phyloP scores from a whole-genome alignment of 2,888 invertebrate species.

The Ochropacha duplaris region DNA sequence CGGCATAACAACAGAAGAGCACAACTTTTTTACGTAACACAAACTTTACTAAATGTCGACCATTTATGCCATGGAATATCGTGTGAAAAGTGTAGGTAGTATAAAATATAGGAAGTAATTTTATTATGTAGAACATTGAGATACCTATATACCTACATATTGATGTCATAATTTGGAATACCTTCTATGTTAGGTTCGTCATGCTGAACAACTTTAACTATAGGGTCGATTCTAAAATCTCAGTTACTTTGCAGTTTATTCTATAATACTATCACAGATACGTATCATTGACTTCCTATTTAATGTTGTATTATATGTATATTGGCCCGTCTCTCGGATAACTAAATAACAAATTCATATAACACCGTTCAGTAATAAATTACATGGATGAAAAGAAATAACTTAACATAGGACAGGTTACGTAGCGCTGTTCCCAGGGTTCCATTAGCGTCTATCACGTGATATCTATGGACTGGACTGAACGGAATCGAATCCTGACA shows the following conservation, averaged over 20 bases:
- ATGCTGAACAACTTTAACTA: too few species aligned
- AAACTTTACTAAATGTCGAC: neutral
- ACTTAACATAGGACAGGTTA: conserved; percentile 27
- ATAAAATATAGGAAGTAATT: neutral
- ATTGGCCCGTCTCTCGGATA: neutral
- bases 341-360: neutral
- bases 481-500: conserved; percentile 58
- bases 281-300: neutral
- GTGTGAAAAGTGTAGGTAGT: neutral
- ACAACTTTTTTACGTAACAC: neutral
- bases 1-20: neutral
- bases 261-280: neutral
- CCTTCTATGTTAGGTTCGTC: too few species aligned
- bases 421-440: conserved; percentile 47
- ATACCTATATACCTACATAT: too few species aligned
- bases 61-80: neutral
- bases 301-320: too few species aligned
- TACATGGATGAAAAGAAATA: conserved; percentile 30
- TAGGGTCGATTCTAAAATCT: too few species aligned
- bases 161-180: neutral
- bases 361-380: conserved; percentile 24
- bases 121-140: neutral
- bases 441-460: conserved; percentile 75
- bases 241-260: too few species aligned
- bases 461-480: conserved; percentile 48